Conservation (phyloP, 2,797 vertebrate genomes). For the Sparidentex hasta region DNA sequence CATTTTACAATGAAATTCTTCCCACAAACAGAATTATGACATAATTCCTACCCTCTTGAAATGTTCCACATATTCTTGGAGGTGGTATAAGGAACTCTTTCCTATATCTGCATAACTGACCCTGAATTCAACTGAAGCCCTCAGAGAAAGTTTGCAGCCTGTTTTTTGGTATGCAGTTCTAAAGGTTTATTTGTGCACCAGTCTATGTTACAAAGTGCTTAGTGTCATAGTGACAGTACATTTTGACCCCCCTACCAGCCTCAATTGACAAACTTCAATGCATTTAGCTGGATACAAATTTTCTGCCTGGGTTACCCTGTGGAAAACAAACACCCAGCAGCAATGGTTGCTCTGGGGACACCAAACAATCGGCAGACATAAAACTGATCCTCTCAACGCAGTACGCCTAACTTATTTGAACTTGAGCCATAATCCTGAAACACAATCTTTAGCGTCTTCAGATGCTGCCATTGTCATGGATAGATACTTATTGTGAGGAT, state of each 20-base stretch:
- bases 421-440: slow-evolving; percentile 1
- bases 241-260: slow-evolving; percentile 24
- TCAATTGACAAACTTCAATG: slow-evolving; percentile 44
- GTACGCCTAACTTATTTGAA: not conserved
- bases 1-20: slow-evolving; percentile 1
- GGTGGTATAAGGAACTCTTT: not conserved
- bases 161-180: not conserved
- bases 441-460: not conserved
- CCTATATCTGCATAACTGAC: slow-evolving; percentile 4
- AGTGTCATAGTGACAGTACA: slow-evolving; percentile 37
- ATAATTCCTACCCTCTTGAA: not conserved
- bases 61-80: not conserved
- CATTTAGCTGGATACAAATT: slow-evolving; percentile 53
- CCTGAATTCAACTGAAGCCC: not conserved
- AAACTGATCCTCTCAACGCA: slow-evolving; percentile 4
- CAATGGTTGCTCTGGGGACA: slow-evolving; percentile 53
- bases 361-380: slow-evolving; percentile 45
- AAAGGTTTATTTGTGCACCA: not conserved
- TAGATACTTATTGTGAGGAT: not conserved
- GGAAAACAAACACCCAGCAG: slow-evolving; percentile 63
- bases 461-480: slow-evolving; percentile 7
- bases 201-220: slow-evolving; percentile 22
- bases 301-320: slow-evolving; percentile 66
- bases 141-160: slow-evolving; percentile 1
- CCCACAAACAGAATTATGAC: not conserved